Evolutionary conservation across 2,888 invertebrate species (phyloP), one percentile per base, ranked within the genome.

Genomic region (Rotaria sp.): DNA sequence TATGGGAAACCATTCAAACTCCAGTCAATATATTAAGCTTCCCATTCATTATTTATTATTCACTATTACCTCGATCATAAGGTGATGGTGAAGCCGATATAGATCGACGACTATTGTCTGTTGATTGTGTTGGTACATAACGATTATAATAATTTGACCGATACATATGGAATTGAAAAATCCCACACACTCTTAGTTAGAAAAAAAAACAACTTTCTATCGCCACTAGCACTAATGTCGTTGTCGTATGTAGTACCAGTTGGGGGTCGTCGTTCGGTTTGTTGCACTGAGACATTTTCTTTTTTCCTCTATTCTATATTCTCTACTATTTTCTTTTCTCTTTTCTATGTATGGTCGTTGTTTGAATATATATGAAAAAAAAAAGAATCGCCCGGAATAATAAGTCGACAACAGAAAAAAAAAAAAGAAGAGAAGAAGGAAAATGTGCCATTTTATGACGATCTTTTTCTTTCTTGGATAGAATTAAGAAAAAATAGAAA

Each of bases 241-340:
- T 67, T 67, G 67, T 67, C 67, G 67, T 30, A 21, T 67, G 35
- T 67, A 15, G 67, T 67, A 38, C 67, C 67, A 67, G 67, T 67
- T 35, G 67, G 35, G 59, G 35, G 67, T 67, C 35, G 67, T 35
- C 35, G 67, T 67, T 67, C 67, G 67, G 30, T 67, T 67, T 30
- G 67, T 67, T 67, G 30, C 35, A 38, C 35, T 67, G 35, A 67
- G 67, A 67, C 67, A 67, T 67, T 67, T 67, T 67, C 21, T 15
- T 67, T 67, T 67, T 67, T 67, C 38, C 18, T 67, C 35, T 67
- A 67, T 35, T 67, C 67, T 67, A 67, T 67, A 67, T 67, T 35
- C 67, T 67, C 67, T 35, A 3, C 13, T 30, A 67, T 13, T 35
- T 67, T 35, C 35, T 67, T 67, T 67, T 67, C 67, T 67, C 67